A percentile compares a stretch with the other conserved stretches of the same genome.
These are phyloP conservation scores for Sebastolobus altivelis DNA, from an alignment of 2,797 vertebrate species.

Conservation along the genomic window DNA sequence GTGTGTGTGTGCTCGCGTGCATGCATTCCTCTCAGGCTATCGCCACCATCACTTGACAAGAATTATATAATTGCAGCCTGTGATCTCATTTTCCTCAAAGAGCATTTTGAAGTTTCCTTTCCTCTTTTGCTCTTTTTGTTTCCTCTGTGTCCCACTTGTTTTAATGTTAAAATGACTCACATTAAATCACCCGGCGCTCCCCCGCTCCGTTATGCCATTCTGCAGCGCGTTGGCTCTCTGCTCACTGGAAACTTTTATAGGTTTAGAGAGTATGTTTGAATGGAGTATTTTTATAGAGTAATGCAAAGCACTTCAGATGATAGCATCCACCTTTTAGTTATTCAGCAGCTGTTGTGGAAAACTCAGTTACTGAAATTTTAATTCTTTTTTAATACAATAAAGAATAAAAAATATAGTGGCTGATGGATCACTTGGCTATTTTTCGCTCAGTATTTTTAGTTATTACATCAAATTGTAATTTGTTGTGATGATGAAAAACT, in stretches of 20 bases:
- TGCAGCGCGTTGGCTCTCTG: conserved; percentile 31
- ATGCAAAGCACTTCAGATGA: neutral
- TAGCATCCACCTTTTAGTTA: neutral
- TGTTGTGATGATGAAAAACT: conserved; percentile 3
- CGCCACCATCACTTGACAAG: conserved; percentile 94
- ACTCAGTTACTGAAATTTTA: neutral
- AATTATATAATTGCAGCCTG: conserved; percentile 97
- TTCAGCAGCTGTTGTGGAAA: neutral
- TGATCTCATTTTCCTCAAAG: conserved; percentile 93
- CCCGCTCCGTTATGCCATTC: conserved; percentile 36
- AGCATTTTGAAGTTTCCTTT: conserved; percentile 90
- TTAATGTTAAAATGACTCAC: conserved; percentile 82
- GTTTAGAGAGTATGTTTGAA: conserved; percentile 36
- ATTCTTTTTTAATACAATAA: neutral
- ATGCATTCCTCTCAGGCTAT: conserved; percentile 89
- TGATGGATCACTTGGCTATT: neutral
- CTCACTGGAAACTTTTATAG: conserved; percentile 59
- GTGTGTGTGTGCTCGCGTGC: conserved; percentile 48
- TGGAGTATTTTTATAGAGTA: conserved; percentile 1
- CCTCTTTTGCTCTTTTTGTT: conserved; percentile 81
- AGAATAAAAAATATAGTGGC: neutral
- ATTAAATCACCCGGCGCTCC: conserved; percentile 72
- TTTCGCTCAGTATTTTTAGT: neutral
- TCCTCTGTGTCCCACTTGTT: conserved; percentile 78
- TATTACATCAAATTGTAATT: neutral